Evolutionary conservation across 2,888 invertebrate species (phyloP).

Genomic region (Volucella bombylans): DNA sequence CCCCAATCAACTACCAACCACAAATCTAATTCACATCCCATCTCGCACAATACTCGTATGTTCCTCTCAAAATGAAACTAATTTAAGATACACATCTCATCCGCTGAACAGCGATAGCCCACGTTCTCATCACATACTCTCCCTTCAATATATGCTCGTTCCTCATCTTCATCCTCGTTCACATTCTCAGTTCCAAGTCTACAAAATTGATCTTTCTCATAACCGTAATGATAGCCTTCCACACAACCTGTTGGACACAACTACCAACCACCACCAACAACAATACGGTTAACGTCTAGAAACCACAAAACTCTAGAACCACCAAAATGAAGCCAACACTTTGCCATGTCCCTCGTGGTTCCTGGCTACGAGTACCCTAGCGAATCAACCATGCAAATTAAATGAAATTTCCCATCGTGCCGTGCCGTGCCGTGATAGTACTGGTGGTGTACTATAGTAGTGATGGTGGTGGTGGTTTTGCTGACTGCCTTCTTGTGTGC

Average conservation of each 20-base stretch:
- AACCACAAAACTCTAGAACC: constrained; percentile 30
- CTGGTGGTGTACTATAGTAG: constrained; percentile 8
- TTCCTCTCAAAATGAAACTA: constrained; percentile 77
- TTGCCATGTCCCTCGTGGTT: constrained; percentile 29
- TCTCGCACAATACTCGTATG: constrained; percentile 64
- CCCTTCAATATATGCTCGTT: constrained; percentile 29
- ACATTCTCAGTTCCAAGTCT: constrained; percentile 74
- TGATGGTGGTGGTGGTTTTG: constrained; percentile 2
- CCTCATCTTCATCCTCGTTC: constrained; percentile 34
- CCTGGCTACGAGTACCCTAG: constrained; percentile 10
- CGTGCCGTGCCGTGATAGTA: constrained; percentile 6
- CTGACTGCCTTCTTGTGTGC: constrained; percentile 38
- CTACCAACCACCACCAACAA: constrained; percentile 28
- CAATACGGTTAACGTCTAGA: constrained; percentile 7
- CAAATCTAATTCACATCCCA: constrained; percentile 65
- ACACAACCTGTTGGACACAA: constrained; percentile 68
- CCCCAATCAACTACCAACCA: constrained; percentile 63
- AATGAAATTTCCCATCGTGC: constrained; percentile 73
- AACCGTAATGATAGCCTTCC: constrained; percentile 72
- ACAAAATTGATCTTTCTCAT: constrained; percentile 72
- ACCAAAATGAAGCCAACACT: constrained; percentile 65
- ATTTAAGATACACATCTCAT: constrained; percentile 79
- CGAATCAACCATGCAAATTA: constrained; percentile 73
- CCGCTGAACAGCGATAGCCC: constrained; percentile 32
- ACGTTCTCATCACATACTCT: constrained; percentile 64